These are phyloP conservation scores for Sterna hirundo DNA, from an alignment of 2,113 vertebrate species.

Conservation along the genomic window DNA sequence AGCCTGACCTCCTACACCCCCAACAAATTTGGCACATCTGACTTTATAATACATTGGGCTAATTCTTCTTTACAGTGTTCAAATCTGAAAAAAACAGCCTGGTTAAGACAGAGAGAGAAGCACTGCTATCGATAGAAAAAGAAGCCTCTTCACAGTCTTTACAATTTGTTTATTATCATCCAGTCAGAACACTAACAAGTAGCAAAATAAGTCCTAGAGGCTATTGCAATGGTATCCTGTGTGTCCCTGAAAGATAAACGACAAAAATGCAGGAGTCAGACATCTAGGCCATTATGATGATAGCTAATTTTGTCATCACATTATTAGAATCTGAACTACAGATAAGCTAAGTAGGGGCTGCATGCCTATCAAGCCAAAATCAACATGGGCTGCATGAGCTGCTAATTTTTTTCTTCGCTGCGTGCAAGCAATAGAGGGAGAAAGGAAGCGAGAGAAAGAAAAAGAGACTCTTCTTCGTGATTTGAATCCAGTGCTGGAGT, in stretches of 20 bases:
- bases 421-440: neutral
- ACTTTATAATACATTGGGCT: neutral
- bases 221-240: neutral
- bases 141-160: neutral
- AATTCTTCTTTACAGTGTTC: neutral
- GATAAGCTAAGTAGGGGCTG: neutral
- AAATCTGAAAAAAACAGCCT: neutral
- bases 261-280: neutral
- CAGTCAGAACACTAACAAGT: neutral
- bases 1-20: neutral
- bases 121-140: neutral
- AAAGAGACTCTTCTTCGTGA: neutral
- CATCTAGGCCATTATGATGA: neutral
- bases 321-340: neutral
- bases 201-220: neutral
- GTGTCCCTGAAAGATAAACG: neutral
- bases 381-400: neutral
- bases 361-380: neutral
- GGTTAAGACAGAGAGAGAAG: neutral
- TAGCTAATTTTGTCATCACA: neutral
- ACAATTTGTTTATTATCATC: neutral
- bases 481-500: neutral
- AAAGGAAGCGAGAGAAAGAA: neutral
- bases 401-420: slow-evolving; percentile 43
- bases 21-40: neutral